Conservation (phyloP, 2,113 vertebrate genomes). For the Spermophilus dauricus region DNA sequence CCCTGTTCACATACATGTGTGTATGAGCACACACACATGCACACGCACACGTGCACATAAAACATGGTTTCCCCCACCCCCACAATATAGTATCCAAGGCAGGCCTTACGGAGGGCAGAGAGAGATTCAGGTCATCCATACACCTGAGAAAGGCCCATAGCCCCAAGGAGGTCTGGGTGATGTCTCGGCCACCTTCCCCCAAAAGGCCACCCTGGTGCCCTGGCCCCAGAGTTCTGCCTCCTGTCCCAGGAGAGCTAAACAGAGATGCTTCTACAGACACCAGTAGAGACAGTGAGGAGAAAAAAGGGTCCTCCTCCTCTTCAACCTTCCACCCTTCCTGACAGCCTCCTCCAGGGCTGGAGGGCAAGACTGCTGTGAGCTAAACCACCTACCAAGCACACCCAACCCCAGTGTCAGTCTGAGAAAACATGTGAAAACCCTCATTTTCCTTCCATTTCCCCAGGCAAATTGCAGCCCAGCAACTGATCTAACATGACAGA, state of each 20-base stretch:
- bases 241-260: neutral
- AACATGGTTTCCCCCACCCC: neutral
- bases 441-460: conserved; percentile 26
- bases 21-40: neutral
- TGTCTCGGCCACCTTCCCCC: fast-evolving
- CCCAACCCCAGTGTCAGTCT: too few relatives aligned
- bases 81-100: too few relatives aligned
- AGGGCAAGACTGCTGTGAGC: neutral
- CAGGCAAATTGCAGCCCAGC: conserved; percentile 61
- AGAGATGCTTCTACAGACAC: neutral
- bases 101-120: neutral
- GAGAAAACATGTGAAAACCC: neutral
- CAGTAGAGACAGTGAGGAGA: neutral
- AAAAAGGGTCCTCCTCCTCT: neutral
- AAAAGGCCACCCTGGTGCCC: neutral
- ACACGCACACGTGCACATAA: fast-evolving
- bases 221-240: neutral
- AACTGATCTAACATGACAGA: conserved; percentile 53
- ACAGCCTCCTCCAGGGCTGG: too few relatives aligned
- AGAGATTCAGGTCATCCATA: neutral
- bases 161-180: neutral
- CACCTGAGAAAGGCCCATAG: neutral
- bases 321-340: neutral
- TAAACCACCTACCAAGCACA: neutral
- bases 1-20: neutral